A percentile compares a stretch with the other conserved stretches of the same genome.
Evolutionary conservation across 2,888 invertebrate genomes (phyloP).

Genomic region (Helicoverpa assulta): DNA sequence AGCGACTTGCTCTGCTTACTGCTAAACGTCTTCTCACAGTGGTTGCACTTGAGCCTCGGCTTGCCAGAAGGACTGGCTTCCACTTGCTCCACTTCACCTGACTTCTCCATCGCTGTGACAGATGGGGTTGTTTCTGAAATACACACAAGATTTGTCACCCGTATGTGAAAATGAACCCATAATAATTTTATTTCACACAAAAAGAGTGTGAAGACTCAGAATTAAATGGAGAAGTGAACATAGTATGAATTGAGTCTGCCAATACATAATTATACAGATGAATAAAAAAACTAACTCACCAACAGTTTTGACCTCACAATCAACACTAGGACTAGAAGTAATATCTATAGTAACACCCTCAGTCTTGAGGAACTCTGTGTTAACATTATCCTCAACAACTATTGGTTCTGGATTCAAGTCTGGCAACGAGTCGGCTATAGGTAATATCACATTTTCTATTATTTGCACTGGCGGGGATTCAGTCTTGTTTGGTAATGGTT

Average conservation of each 20-base stretch:
- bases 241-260: neutral
- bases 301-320: constrained; percentile 48
- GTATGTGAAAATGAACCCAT: too few species aligned
- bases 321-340: constrained; percentile 35
- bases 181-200: too few species aligned
- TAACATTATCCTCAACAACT: constrained; percentile 15
- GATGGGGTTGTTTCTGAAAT: constrained; percentile 42
- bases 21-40: constrained; percentile 91
- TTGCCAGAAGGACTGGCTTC: constrained; percentile 60
- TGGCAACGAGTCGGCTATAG: constrained; percentile 50
- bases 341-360: constrained; percentile 32
- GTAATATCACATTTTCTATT: constrained; percentile 38
- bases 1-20: constrained; percentile 91
- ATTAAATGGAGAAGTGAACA: too few species aligned
- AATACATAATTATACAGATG: neutral
- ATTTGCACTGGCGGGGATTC: constrained; percentile 18
- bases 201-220: too few species aligned
- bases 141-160: too few species aligned
- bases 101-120: constrained; percentile 30
- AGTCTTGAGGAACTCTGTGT: constrained; percentile 8
- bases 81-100: constrained; percentile 44
- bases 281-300: constrained; percentile 33
- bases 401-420: constrained; percentile 62
- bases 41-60: constrained; percentile 84
- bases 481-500: constrained; percentile 9